A percentile compares a stretch with the other conserved stretches of the same genome.
Conservation (phyloP, 2,797 vertebrate species). For the Remorina albescens region DNA sequence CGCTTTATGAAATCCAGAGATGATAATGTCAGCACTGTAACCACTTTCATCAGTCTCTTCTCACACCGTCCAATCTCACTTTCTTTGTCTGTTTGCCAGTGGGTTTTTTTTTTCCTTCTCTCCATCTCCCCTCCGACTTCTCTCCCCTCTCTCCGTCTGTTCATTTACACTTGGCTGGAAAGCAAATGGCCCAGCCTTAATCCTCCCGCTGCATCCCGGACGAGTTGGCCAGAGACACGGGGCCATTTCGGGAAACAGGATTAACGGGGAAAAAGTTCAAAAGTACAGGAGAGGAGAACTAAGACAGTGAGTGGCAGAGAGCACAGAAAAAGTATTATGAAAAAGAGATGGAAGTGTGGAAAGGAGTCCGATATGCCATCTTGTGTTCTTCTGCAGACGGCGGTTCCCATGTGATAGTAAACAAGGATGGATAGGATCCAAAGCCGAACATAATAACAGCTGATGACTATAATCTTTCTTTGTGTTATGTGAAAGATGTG, state of each 20-base stretch:
- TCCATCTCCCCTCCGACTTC: neutral
- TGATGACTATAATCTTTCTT: constrained; percentile 66
- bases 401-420: constrained; percentile 61
- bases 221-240: constrained; percentile 51
- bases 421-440: constrained; percentile 64
- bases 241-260: constrained; percentile 73
- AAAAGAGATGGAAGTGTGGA: constrained; percentile 60
- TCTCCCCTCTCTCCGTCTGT: constrained; percentile 9
- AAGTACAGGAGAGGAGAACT: constrained; percentile 53
- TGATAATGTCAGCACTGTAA: constrained; percentile 35
- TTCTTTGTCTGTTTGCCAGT: constrained; percentile 31
- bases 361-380: constrained; percentile 57
- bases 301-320: constrained; percentile 50
- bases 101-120: neutral
- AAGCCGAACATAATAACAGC: constrained; percentile 60
- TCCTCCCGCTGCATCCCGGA: constrained; percentile 51
- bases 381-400: constrained; percentile 55
- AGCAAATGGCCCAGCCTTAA: constrained; percentile 34
- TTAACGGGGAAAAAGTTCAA: constrained; percentile 69
- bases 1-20: constrained; percentile 48
- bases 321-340: constrained; percentile 50
- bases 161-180: constrained; percentile 63
- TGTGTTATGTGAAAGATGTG: constrained; percentile 50
- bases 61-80: constrained; percentile 27
- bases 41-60: constrained; percentile 43